Percentiles rank a stretch among this genome's conserved stretches.
Evolutionary conservation across 2,888 invertebrate species (phyloP).

Genomic region (Lumbricus terrestris): DNA sequence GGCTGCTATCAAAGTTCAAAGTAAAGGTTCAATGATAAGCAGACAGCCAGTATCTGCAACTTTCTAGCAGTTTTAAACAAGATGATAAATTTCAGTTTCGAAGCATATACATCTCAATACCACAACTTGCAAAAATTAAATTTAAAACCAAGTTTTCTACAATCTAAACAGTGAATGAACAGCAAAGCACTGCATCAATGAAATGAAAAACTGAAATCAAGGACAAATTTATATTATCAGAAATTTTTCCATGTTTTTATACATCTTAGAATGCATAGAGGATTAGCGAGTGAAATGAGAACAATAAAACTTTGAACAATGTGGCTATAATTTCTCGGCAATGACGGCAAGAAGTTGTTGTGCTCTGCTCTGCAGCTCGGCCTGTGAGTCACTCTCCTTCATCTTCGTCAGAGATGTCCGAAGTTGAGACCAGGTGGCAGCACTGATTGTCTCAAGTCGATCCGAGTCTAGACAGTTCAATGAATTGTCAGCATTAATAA

Average conservation of each 20-base stretch:
- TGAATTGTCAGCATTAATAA: neutral
- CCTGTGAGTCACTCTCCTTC: conserved; percentile 14
- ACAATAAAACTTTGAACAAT: neutral
- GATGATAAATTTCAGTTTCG: neutral
- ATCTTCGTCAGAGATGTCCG: neutral
- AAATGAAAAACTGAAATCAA: neutral
- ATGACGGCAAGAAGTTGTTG: neutral
- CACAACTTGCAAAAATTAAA: neutral
- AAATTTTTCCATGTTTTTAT: neutral
- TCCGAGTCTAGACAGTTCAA: neutral
- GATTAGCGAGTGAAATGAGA: neutral
- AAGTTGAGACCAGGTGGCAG: neutral
- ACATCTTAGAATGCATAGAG: neutral
- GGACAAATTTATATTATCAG: neutral
- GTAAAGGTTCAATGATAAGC: neutral
- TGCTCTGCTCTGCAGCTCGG: conserved; percentile 16
- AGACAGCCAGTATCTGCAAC: neutral
- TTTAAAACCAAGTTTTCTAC: neutral
- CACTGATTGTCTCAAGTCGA: neutral
- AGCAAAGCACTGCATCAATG: neutral
- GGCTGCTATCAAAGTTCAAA: neutral
- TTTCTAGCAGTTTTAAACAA: neutral
- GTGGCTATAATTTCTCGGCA: neutral
- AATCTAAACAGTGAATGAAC: neutral
- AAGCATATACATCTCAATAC: neutral